Conservation (phyloP, 2,113 vertebrate genomes). For the Hirundichthys speculiger region DNA sequence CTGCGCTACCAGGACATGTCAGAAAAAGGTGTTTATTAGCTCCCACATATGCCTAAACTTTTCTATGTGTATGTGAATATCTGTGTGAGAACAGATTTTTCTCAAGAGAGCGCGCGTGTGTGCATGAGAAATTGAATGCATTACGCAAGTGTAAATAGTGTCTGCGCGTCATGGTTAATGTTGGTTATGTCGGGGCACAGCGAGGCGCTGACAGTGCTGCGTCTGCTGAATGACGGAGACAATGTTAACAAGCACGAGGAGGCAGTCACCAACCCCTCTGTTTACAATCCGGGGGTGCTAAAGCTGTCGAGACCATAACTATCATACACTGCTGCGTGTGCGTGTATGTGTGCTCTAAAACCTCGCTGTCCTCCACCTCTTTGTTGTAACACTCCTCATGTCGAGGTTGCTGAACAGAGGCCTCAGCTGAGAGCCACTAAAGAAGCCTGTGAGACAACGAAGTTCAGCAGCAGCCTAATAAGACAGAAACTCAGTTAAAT, state of each 20-base stretch:
- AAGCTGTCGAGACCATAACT: conserved; percentile 81
- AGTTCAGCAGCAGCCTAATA: conserved; percentile 10
- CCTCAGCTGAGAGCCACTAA: conserved; percentile 62
- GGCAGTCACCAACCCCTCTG: conserved; percentile 78
- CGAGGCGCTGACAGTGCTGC: conserved; percentile 80
- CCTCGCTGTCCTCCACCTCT: conserved; percentile 67
- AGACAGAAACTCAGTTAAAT: conserved; percentile 23
- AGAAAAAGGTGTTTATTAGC: conserved; percentile 18
- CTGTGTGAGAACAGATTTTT: conserved; percentile 26
- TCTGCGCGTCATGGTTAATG: conserved; percentile 82
- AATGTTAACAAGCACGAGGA: conserved; percentile 85
- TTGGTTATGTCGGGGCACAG: conserved; percentile 81
- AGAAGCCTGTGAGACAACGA: conserved; percentile 17
- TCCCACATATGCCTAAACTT: conserved; percentile 8
- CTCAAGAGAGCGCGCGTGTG: neutral
- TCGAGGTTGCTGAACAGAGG: conserved; percentile 47
- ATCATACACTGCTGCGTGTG: conserved; percentile 44
- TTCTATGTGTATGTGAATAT: conserved; percentile 18
- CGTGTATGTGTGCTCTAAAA: conserved; percentile 52
- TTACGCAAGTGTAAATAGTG: conserved; percentile 31
- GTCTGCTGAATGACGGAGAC: conserved; percentile 83
- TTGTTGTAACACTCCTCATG: conserved; percentile 73
- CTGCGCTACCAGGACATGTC: conserved; percentile 40
- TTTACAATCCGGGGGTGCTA: conserved; percentile 85
- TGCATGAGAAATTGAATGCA: conserved; percentile 36